Conservation (phyloP, 2,113 vertebrate genomes). For the Chaetops frenatus region DNA sequence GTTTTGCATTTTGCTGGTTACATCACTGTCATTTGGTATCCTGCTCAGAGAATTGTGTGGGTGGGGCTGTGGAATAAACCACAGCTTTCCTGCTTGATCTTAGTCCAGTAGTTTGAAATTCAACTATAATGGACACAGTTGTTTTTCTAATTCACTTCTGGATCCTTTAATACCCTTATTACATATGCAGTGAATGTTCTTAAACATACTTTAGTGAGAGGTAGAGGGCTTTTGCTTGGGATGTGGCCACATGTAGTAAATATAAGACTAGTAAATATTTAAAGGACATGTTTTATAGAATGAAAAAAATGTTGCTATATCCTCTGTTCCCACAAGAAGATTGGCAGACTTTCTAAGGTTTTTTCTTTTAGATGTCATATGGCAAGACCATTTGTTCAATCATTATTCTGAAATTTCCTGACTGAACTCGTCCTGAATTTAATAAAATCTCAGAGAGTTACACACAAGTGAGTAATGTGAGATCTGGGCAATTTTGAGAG, state of each 20-base stretch:
- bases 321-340: not conserved
- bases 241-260: slow-evolving; percentile 12
- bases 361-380: not conserved
- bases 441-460: not conserved
- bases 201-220: slow-evolving; percentile 1
- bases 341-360: not conserved
- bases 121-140: not conserved
- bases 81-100: slow-evolving; percentile 41
- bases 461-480: not conserved
- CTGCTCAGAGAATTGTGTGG: slow-evolving; percentile 18
- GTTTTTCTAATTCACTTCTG: slow-evolving; percentile 58
- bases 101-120: slow-evolving; percentile 41
- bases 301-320: slow-evolving; percentile 9
- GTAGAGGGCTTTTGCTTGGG: not conserved
- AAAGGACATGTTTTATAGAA: slow-evolving; percentile 31
- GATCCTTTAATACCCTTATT: slow-evolving; percentile 46
- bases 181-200: not conserved
- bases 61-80: slow-evolving; percentile 30
- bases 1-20: slow-evolving; percentile 14
- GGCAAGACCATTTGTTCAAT: not conserved
- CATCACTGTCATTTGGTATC: slow-evolving; percentile 4
- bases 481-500: not conserved
- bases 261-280: slow-evolving; percentile 43
- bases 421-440: not conserved
- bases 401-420: slow-evolving; percentile 16